Percentiles rank a stretch among this genome's conserved stretches.
phyloP scores from a whole-genome alignment of 1,140 invertebrate genomes.

The Magallana ariakensis region DNA sequence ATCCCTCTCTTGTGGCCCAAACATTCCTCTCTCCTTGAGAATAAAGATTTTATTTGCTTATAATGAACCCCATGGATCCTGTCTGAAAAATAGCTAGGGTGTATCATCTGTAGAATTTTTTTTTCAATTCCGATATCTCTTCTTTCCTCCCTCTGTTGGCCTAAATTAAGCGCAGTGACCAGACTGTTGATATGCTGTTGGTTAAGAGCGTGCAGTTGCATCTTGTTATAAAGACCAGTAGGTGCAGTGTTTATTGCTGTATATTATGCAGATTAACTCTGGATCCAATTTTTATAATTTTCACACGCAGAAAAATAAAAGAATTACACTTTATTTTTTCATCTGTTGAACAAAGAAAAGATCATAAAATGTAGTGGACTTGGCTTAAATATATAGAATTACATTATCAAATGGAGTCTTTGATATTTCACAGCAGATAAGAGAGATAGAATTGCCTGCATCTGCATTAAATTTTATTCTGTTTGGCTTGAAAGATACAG shows the following conservation, averaged over 20 bases:
- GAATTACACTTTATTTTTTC: slow-evolving; percentile 10
- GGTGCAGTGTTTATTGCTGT: slow-evolving; percentile 1
- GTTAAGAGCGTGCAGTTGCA: neutral
- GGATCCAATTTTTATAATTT: neutral
- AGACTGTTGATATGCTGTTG: neutral
- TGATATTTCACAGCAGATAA: slow-evolving; percentile 1
- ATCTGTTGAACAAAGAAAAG: slow-evolving; percentile 11
- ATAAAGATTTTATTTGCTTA: slow-evolving; percentile 12
- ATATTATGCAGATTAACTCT: neutral
- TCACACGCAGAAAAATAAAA: neutral
- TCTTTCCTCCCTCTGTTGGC: neutral
- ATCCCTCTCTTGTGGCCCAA: neutral
- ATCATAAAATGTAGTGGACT: slow-evolving; percentile 20
- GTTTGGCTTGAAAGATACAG: slow-evolving; percentile 12
- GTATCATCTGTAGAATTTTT: neutral
- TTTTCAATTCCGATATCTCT: too few species aligned
- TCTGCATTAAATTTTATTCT: slow-evolving; percentile 33
- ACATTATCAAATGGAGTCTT: slow-evolving; percentile 17
- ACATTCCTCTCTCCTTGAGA: neutral
- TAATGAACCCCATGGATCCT: neutral
- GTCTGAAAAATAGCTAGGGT: neutral
- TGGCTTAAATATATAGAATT: neutral
- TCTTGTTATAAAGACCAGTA: neutral
- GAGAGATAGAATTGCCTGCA: slow-evolving; percentile 15
- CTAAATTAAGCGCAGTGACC: neutral